Conservation (phyloP, 2,113 vertebrate genomes). For the Passer montanus region DNA sequence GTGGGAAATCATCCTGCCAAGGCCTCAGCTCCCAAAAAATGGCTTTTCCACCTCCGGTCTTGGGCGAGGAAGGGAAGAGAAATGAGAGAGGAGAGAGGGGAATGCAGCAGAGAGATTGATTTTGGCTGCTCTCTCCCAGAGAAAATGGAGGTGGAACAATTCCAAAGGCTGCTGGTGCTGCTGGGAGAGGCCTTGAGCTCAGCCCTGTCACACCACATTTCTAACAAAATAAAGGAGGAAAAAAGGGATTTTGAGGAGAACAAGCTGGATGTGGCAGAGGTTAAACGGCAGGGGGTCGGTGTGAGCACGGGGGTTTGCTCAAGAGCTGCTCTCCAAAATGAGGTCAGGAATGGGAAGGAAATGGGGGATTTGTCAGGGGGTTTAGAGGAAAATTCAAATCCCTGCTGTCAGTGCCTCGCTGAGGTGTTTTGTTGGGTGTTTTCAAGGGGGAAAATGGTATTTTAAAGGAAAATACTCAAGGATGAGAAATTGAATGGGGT, state of each 20-base stretch:
- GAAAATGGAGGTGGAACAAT: not conserved
- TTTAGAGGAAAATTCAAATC: not conserved
- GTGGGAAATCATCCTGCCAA: not conserved
- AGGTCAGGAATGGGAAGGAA: rapidly evolving
- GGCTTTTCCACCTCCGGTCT: not conserved
- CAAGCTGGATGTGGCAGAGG: not conserved
- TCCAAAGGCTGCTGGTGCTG: not conserved
- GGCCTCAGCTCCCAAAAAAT: not conserved
- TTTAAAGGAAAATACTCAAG: not conserved
- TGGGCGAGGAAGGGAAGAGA: not conserved
- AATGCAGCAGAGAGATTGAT: not conserved
- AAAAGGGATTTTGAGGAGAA: not conserved
- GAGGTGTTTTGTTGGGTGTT: not conserved
- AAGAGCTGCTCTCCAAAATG: not conserved
- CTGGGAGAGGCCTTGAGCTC: not conserved
- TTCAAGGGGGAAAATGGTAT: rapidly evolving
- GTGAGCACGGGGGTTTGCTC: rapidly evolving
- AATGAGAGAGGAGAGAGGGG: not conserved
- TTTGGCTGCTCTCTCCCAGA: not conserved
- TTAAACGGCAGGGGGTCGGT: not conserved
- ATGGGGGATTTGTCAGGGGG: rapidly evolving
- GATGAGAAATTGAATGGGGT: not conserved
- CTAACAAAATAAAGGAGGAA: not conserved
- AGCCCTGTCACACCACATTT: rapidly evolving
- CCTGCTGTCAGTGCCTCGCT: rapidly evolving